A percentile compares a stretch with the other conserved stretches of the same genome.
Evolutionary conservation across 2,797 vertebrate genomes (phyloP).

Genomic region (Artibeus lituratus): DNA sequence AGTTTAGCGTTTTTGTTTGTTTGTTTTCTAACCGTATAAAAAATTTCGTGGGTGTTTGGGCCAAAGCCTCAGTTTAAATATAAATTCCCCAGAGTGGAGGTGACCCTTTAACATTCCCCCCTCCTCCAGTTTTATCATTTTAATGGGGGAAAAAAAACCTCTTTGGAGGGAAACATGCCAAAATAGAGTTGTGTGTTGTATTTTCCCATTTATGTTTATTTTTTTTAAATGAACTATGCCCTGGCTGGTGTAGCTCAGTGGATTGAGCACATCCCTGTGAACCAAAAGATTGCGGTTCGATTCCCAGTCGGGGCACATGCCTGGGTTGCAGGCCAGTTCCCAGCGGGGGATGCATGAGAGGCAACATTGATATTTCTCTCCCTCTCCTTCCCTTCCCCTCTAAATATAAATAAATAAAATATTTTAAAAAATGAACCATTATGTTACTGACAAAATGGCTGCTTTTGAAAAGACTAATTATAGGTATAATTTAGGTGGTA

Average conservation of each 20-base stretch:
- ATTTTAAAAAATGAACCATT: background rate
- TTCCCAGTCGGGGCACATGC: no score
- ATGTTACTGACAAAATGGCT: background rate
- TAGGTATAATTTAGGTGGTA: background rate
- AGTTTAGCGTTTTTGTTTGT: background rate
- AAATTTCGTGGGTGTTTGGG: conserved; percentile 55
- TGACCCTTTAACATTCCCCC: background rate
- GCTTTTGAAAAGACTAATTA: background rate
- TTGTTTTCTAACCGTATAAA: conserved; percentile 62
- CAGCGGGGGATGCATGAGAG: no score
- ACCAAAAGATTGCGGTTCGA: no score
- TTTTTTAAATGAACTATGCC: background rate
- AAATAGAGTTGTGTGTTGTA: background rate
- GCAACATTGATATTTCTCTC: no score
- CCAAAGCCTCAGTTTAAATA: conserved; percentile 50
- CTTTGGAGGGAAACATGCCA: background rate
- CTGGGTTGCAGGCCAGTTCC: no score
- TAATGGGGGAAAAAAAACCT: background rate
- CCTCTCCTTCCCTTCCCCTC: no score
- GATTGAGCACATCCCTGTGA: no score
- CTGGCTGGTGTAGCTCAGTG: no score
- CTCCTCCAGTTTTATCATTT: background rate
- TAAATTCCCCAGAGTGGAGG: conserved; percentile 56
- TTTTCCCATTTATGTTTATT: background rate
- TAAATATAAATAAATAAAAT: no score